Evolutionary conservation across 2,888 invertebrate genomes (phyloP), one percentile per base, ranked within the genome.

Genomic region (Azorinus chamasolen): DNA sequence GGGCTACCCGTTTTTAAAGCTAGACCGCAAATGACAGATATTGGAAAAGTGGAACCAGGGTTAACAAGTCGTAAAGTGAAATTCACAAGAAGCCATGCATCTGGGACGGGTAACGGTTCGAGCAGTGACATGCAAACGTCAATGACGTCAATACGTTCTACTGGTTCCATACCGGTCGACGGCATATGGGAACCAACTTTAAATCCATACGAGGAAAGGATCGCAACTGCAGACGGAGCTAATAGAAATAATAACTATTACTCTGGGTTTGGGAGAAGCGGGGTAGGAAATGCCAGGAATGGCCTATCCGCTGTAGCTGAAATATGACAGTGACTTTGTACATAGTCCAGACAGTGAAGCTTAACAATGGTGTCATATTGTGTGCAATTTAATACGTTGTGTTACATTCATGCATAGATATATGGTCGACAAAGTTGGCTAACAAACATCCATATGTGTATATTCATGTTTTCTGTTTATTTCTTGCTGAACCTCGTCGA

Each of bases 21-120:
- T 4, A 71, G 70, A 48, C 85, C 85, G 14, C 68, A 79, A 45
- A 85, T 85, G 85, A 63, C 66, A 10, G 84, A 84, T 16, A 65
- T 83, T 16, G 85, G 85, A 6, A 62, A 69, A 10, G 46, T 85
- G 0, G 76, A 70, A 32, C 43, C 76, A 1, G 85, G 83, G 43
- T 39, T 73, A 3, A 59, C 50, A 20, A 20, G 57, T 24, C 55
- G 65, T 5, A 58, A 58, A 48, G 43, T 69, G 39, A 77, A 63
- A 37, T 79, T 63, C 45, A 66, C 71, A 20, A 46, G 63, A 16
- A 73, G 50, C 37, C 69, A 75, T 25, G 50, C 57, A 12, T 61
- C 58, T 1, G 66, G 73, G 8, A 57, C 58, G 4, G 46, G 62
- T 18, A 32, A 32, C 10, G 64, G 57, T 32, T 61, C 69, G 10